Evolutionary conservation across 2,113 vertebrate species (phyloP).

Genomic region (Felis catus): DNA sequence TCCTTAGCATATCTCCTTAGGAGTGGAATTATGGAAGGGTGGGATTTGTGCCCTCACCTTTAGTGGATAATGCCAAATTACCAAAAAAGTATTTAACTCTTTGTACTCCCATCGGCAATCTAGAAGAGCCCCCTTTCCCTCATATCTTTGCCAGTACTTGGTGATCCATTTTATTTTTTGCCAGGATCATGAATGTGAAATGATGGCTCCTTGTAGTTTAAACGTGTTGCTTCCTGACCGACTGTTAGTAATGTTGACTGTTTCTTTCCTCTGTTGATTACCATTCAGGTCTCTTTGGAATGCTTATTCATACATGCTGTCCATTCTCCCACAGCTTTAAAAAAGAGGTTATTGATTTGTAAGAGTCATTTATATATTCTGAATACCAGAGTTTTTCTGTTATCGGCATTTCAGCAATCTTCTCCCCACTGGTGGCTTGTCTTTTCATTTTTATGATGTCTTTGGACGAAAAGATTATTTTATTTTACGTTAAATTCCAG

Average conservation of each 20-base stretch:
- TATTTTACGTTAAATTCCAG: not conserved
- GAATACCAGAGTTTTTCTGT: not conserved
- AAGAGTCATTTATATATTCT: not conserved
- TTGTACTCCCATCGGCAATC: not conserved
- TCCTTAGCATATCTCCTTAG: not conserved
- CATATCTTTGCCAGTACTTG: not conserved
- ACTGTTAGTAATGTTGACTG: not conserved
- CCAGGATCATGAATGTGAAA: not conserved
- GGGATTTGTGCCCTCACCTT: not conserved
- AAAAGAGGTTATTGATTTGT: not conserved
- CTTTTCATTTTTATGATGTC: slow-evolving; percentile 23
- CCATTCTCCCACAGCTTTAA: not conserved
- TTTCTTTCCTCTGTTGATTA: not conserved
- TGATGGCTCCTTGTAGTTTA: slow-evolving; percentile 16
- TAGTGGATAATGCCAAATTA: not conserved
- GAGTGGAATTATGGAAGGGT: not conserved
- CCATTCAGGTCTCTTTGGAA: not conserved
- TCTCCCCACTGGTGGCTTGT: not conserved
- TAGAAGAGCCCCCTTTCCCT: not conserved
- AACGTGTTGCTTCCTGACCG: not conserved
- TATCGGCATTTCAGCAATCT: not conserved
- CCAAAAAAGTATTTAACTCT: not conserved
- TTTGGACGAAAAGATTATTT: not conserved
- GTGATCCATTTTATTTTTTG: not conserved
- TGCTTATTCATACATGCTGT: not conserved